These are phyloP conservation scores for Craseonycteris thonglongyai DNA, from an alignment of 2,113 vertebrate species.

Conservation along the genomic window DNA sequence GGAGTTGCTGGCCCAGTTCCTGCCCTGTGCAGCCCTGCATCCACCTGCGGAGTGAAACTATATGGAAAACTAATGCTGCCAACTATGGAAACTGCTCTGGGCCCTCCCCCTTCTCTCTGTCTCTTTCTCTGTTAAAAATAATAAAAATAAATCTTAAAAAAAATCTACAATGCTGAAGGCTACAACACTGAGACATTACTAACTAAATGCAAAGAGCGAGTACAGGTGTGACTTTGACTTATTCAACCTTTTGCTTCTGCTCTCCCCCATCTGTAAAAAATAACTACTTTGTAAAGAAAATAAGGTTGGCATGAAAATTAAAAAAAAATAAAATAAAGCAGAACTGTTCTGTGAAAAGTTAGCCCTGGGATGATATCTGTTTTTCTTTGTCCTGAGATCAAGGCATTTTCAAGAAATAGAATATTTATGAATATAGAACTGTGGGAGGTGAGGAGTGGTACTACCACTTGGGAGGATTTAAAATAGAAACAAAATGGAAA, in stretches of 20 bases:
- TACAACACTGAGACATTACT: not conserved
- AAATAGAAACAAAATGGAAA: constrained; percentile 13
- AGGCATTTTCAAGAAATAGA: constrained; percentile 38
- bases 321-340: not conserved
- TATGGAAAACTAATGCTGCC: no score
- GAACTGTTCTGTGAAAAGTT: not conserved
- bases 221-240: not conserved
- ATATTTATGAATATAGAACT: constrained; percentile 41
- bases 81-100: no score
- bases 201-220: not conserved
- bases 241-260: not conserved
- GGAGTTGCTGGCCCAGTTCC: no score
- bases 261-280: not conserved
- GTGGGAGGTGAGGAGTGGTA: not conserved
- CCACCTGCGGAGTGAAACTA: no score
- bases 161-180: not conserved
- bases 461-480: not conserved
- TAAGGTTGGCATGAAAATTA: not conserved
- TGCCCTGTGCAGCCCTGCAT: no score
- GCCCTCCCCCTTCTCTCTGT: no score
- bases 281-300: not conserved
- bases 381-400: constrained; percentile 50
- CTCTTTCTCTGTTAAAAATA: no score
- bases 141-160: no score
- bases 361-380: not conserved